Evolutionary conservation across 2,888 invertebrate genomes (phyloP), one percentile per base, ranked within the genome.

Genomic region (Netelia inedita): DNA sequence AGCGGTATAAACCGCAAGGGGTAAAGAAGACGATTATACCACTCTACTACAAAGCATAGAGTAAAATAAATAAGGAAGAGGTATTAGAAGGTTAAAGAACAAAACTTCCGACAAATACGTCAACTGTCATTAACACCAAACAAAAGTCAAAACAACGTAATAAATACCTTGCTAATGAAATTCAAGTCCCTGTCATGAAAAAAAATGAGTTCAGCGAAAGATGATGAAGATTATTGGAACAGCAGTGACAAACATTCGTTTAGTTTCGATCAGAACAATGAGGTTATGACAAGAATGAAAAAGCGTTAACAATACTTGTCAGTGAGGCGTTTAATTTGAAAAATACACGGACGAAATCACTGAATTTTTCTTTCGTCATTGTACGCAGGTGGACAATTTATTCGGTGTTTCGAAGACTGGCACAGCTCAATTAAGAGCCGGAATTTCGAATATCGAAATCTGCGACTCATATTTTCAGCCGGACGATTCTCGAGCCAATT

Each of bases 161-260:
- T 46, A 46, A 14, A 46, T 2, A 46, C 46, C 3, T 14, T 14
- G 14, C 5, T 46, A 46, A 14, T 14, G 11, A 46, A 10, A 46
- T 46, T 14, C 2, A 8, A 43, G 43, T 43, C 10, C 10, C 10
- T 46, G 46, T 46, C 14, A 46, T 46, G 46, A 14, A 55, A 66
- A 68, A 85, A 78, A 76, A 92, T 92, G 93, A 88, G 87, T 41
- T 82, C 88, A 21, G 72, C 88, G 2, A 93, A 93, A 90, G 95
- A 96, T 84, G 96, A 96, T 71, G 96, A 96, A 83, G 97, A 96
- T 89, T 97, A 96, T 93, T 98, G 98, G 98, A 96, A 97, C 92
- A 96, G 96, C 55, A 96, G 96, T 88, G 95, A 96, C 89, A 96
- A 96, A 14, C 96, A 95, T 87, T 96, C 96, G 0, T 97, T 97